Evolutionary conservation across 2,888 invertebrate species (phyloP).

Genomic region (Latheticus oryzae): DNA sequence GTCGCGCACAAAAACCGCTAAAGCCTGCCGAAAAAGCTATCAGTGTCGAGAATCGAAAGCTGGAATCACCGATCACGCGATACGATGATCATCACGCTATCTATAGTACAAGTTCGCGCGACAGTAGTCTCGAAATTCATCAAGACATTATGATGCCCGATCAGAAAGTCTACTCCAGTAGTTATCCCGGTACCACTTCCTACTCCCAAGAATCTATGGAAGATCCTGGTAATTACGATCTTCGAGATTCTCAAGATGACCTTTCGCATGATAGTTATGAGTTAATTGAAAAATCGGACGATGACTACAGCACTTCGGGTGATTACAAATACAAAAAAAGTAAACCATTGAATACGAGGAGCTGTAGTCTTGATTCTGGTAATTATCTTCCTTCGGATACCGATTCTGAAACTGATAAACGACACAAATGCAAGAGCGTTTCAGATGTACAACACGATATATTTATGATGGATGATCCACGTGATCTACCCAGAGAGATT

Average conservation of each 20-base stretch:
- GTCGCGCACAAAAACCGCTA: conserved; percentile 65
- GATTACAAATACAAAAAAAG: conserved; percentile 59
- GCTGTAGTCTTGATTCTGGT: conserved; percentile 81
- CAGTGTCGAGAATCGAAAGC: conserved; percentile 64
- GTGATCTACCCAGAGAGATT: conserved; percentile 78
- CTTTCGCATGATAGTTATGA: conserved; percentile 91
- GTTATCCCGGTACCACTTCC: conserved; percentile 85
- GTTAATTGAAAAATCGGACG: conserved; percentile 81
- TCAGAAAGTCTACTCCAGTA: conserved; percentile 85
- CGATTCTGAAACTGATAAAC: conserved; percentile 71
- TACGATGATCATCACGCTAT: conserved; percentile 77
- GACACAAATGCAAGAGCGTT: conserved; percentile 75
- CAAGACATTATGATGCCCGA: conserved; percentile 74
- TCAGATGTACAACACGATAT: conserved; percentile 80
- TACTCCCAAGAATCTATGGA: conserved; percentile 73
- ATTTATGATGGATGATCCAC: conserved; percentile 82
- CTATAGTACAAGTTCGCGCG: conserved; percentile 73
- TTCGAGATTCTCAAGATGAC: conserved; percentile 84
- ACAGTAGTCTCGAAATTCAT: conserved; percentile 74
- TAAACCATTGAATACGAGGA: conserved; percentile 66
- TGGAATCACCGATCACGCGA: conserved; percentile 78
- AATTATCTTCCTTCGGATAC: conserved; percentile 82
- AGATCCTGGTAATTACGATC: conserved; percentile 72
- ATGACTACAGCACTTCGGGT: conserved; percentile 70
- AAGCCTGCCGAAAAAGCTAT: conserved; percentile 63